Base-by-base conservation (phyloP, 2,888 invertebrate genomes). In the Volucella inflata region DNA sequence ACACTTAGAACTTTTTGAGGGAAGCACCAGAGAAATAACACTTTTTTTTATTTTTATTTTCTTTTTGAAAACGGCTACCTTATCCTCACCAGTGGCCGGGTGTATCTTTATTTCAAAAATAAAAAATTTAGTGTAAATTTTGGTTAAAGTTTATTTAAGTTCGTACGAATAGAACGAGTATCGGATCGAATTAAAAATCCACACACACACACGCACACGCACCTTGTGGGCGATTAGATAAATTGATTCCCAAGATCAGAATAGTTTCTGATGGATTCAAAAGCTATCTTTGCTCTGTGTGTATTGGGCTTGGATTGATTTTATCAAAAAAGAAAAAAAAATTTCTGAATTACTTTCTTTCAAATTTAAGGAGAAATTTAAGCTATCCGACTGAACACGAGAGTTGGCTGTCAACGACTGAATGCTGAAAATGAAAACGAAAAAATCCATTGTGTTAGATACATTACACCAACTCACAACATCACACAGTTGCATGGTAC, bases 371-470 rank as follows among this genome's bases (percentile, higher is more conserved):
- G 64, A 46, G 30, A 30, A 71, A 60, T 44, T 71, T 48, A 75
- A 70, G 89, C 88, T 91, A 90, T 89, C 90, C 90, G 90, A 90
- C 91, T 89, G 89, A 89, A 89, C 91, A 90, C 91, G 91, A 90
- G 90, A 89, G 90, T 90, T 90, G 90, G 89, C 91, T 90, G 90
- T 91, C 90, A 91, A 91, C 90, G 91, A 92, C 91, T 92, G 90
- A 90, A 88, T 87, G 51, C 80, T 68, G 80, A 84, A 84, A 84
- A 40, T 44, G 84, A 76, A 84, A 84, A 71, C 60, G 79, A 80
- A 84, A 75, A 84, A 84, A 67, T 76, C 36, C 79, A 70, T 78
- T 70, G 77, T 74, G 53, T 70, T 78, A 53, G 79, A 60, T 64
- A 12, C 57, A 67, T 48, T 38, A 55, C 53, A 14, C 21, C 57